These are phyloP conservation scores for Falco novaeseelandiae DNA, from an alignment of 2,797 vertebrate species.

Conservation along the genomic window DNA sequence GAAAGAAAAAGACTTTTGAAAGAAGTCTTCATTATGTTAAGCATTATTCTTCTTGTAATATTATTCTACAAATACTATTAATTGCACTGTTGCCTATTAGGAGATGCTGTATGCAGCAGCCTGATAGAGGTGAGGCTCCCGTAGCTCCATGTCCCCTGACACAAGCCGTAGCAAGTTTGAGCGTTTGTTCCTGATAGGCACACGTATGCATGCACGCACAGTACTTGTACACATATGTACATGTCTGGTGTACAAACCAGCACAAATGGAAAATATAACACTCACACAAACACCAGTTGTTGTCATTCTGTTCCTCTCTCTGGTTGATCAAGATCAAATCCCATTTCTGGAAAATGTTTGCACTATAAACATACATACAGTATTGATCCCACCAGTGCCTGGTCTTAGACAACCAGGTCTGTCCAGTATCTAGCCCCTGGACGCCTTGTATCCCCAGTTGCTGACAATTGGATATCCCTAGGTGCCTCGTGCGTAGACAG, in stretches of 20 bases:
- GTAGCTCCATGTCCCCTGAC: background rate
- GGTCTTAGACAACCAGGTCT: background rate
- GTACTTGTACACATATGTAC: too few relatives aligned
- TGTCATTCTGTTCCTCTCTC: background rate
- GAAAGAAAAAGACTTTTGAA: background rate
- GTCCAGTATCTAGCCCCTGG: background rate
- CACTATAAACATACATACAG: background rate
- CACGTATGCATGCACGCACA: accelerated
- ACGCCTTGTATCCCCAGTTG: background rate
- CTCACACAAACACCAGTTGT: background rate
- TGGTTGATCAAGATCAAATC: background rate
- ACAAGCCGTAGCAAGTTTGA: background rate
- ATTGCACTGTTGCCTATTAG: background rate
- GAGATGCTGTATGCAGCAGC: background rate
- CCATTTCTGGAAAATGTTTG: background rate
- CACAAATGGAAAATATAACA: background rate
- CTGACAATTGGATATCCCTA: background rate
- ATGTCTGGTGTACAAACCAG: background rate
- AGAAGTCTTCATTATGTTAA: background rate
- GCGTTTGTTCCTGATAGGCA: background rate
- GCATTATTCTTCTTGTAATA: background rate
- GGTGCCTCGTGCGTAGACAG: background rate
- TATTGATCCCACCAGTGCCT: background rate
- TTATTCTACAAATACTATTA: background rate
- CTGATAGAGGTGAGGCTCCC: background rate